A percentile compares a stretch with the other conserved stretches of the same genome.
These are phyloP conservation scores for Drosophila testacea DNA, from an alignment of 2,888 invertebrate species.

Conservation along the genomic window DNA sequence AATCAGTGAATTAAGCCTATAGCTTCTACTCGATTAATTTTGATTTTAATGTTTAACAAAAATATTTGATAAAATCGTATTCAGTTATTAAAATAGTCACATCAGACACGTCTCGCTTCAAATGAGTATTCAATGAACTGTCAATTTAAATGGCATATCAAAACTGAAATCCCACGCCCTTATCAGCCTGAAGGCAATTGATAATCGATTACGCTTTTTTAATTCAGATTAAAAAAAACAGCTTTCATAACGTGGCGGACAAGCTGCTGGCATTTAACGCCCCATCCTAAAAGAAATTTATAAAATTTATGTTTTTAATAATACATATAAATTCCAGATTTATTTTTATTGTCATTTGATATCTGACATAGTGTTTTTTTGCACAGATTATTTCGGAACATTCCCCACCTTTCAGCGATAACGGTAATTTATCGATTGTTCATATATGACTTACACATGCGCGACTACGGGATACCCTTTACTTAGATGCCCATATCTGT, in stretches of 20 bases:
- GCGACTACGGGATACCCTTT: neutral
- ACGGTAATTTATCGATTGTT: neutral
- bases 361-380: conserved; percentile 21
- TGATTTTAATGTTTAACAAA: too few relatives aligned
- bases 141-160: conserved; percentile 5
- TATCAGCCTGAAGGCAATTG: conserved; percentile 10
- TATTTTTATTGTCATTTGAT: conserved; percentile 34
- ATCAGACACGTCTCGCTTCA: neutral
- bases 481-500: too few relatives aligned
- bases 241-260: conserved; percentile 10
- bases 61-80: too few relatives aligned
- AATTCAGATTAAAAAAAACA: conserved; percentile 19
- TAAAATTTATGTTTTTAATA: conserved; percentile 30
- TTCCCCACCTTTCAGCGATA: neutral
- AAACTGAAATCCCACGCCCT: conserved; percentile 6
- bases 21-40: too few relatives aligned
- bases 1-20: too few relatives aligned
- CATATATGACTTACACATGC: too few relatives aligned
- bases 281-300: conserved; percentile 13
- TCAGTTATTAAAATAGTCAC: conserved; percentile 1
- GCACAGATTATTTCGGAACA: neutral
- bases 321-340: conserved; percentile 14
- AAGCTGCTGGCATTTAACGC: conserved; percentile 39
- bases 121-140: neutral
- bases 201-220: conserved; percentile 40